Evolutionary conservation across 1,140 invertebrate species (phyloP), one percentile per base, ranked within the genome.

Genomic region (Lineus longissimus): DNA sequence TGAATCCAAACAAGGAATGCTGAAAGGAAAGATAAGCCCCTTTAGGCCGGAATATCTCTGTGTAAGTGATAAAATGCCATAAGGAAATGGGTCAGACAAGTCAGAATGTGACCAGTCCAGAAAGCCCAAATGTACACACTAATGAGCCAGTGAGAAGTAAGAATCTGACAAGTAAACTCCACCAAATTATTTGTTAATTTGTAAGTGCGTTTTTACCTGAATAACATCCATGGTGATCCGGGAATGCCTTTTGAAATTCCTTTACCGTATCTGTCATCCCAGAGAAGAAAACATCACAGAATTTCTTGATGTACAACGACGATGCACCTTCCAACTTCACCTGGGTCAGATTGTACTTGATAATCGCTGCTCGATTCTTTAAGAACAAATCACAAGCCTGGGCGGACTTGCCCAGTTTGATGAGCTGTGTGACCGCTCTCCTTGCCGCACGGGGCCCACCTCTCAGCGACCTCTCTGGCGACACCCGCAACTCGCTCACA

Each of bases 1-100:
- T 90, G 91, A 65, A 90, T 89, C 95, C 95, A 97, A 1, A 95
- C 90, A 65, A 95, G 87, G 69, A 95, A 89, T 66, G 91, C 93
- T 91, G 75, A 51, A 85, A 77, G 68, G 63, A 65, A 63, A 41
- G 66, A 45, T 4, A 36, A n/a, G n/a, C n/a, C n/a, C n/a, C n/a
- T n/a, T n/a, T n/a, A n/a, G n/a, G n/a, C n/a, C n/a, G n/a, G n/a
- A n/a, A n/a, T n/a, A n/a, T n/a, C n/a, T n/a, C n/a, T n/a, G n/a
- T n/a, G n/a, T n/a, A n/a, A n/a, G n/a, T n/a, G n/a, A n/a, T n/a
- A n/a, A n/a, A n/a, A n/a, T n/a, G n/a, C n/a, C n/a, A n/a, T n/a
- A n/a, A n/a, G n/a, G n/a, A n/a, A n/a, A n/a, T n/a, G n/a, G n/a
- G n/a, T n/a, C n/a, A n/a, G n/a, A n/a, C n/a, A n/a, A n/a, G n/a